These are phyloP conservation scores for Ctenicera cuprea DNA, from an alignment of 2,888 invertebrate species.

Conservation along the genomic window DNA sequence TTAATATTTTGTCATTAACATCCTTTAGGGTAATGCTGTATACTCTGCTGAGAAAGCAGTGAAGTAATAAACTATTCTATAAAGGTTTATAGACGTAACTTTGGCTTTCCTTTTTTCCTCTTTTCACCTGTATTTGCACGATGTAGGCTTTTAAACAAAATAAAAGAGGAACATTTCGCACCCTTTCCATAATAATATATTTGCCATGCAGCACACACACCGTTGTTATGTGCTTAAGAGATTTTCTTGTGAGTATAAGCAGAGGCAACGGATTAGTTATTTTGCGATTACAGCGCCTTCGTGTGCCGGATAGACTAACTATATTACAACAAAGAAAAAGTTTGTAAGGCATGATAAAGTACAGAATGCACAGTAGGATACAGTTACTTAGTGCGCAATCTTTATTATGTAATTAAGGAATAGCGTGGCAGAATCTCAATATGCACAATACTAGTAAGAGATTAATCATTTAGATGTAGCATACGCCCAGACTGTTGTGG, in stretches of 20 bases:
- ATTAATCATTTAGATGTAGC: too few relatives aligned
- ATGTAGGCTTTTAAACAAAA: slow-evolving; percentile 33
- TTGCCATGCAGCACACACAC: slow-evolving; percentile 40
- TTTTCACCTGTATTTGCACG: slow-evolving; percentile 29
- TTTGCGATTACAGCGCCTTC: slow-evolving; percentile 39
- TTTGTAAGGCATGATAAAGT: slow-evolving; percentile 27
- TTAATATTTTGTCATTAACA: too few relatives aligned
- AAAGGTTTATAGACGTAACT: too few relatives aligned
- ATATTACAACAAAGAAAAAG: slow-evolving; percentile 36
- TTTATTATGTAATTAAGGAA: too few relatives aligned
- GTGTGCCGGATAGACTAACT: slow-evolving; percentile 27
- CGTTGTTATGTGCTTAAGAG: slow-evolving; percentile 43
- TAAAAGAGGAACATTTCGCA: slow-evolving; percentile 15
- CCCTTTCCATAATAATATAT: slow-evolving; percentile 26
- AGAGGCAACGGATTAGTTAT: slow-evolving; percentile 44
- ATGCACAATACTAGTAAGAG: too few relatives aligned
- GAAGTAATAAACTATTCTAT: too few relatives aligned
- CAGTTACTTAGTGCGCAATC: too few relatives aligned
- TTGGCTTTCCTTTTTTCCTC: background rate
- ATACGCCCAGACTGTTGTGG: too few relatives aligned
- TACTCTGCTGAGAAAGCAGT: too few relatives aligned
- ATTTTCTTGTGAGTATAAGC: slow-evolving; percentile 44
- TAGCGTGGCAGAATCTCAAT: too few relatives aligned
- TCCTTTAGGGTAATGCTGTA: too few relatives aligned
- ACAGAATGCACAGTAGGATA: slow-evolving; percentile 11